Base-by-base conservation (phyloP, 2,888 invertebrate species). In the Listrodromus nycthemerus region DNA sequence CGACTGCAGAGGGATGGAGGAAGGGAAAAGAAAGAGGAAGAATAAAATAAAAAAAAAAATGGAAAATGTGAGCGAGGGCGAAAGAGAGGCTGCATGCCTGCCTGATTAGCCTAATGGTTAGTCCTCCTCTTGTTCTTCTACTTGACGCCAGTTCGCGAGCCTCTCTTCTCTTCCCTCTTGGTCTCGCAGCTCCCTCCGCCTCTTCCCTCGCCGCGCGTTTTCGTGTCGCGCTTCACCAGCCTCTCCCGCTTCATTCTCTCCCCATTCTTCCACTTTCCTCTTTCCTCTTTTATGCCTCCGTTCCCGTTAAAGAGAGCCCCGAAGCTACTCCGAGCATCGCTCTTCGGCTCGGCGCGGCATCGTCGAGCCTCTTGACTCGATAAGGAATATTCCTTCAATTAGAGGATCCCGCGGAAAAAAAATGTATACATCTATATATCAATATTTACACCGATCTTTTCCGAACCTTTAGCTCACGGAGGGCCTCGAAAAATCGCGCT, bases 21-120 rank as follows among this genome's bases (percentile, higher is more conserved):
- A 61, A 50, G 45, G 24, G 19, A 10, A 27, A 52, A 61, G 2
- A 63, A n/a, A 27, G 37, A 30, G 71, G 66, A 52, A 76, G 55
- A 61, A 78, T 50, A 19, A 48, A 21, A 58, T 30, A 41, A 24
- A 70, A 63, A 24, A 19, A 80, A 24, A 19, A 21, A 24, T 37
- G 30, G 13, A 73, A 67, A 55, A 41, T 27, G 16, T 24, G 52
- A n/a, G 50, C 27, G 71, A 76, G 74, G 88, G 89, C 83, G 84
- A 86, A 89, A 87, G 89, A 88, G 90, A 88, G 87, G 89, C 88
- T 88, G 88, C 89, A 89, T 91, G 91, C 90, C 90, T 91, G 89
- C 89, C 91, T 92, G 91, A 92, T 93, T 93, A 93, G 92, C 92
- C 91, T 93, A 92, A 93, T 93, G 92, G 92, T 91, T 91, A 91